A percentile compares a stretch with the other conserved stretches of the same genome.
Conservation (phyloP, 1,140 invertebrate genomes). For the Scaptomyza montana region DNA sequence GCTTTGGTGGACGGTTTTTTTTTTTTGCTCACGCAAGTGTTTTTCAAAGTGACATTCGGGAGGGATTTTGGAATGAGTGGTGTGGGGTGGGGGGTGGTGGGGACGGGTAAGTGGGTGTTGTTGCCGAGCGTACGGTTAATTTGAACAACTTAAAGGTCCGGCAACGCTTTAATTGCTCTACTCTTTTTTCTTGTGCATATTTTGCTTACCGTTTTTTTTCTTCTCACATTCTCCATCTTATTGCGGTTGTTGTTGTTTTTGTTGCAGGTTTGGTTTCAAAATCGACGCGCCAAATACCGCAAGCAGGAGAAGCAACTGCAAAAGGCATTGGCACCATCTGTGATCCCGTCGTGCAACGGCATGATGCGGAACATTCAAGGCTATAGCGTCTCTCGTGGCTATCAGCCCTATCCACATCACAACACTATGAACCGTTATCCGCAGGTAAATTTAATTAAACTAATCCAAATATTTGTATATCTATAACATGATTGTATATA, state of each 20-base stretch:
- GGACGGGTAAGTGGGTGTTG: no score
- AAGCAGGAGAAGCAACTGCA: slow-evolving; percentile 99
- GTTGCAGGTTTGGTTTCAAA: slow-evolving; percentile 92
- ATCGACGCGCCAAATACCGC: slow-evolving; percentile 97
- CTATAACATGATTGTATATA: no score
- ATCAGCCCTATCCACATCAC: slow-evolving; percentile 96
- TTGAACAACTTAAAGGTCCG: slow-evolving; percentile 46
- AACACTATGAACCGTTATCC: slow-evolving; percentile 97
- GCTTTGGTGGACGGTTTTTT: no score
- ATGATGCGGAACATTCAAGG: slow-evolving; percentile 99
- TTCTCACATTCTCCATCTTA: background rate
- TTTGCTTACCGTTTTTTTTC: background rate
- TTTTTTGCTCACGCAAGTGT: slow-evolving; percentile 2
- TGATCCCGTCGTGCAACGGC: slow-evolving; percentile 96
- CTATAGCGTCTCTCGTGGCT: slow-evolving; percentile 90
- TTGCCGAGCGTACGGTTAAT: slow-evolving; percentile 11
- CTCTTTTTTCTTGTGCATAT: background rate
- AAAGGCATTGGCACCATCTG: slow-evolving; percentile 94
- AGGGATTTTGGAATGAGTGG: no score
- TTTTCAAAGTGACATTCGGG: slow-evolving; percentile 40
- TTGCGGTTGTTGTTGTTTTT: background rate
- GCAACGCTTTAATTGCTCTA: slow-evolving; percentile 45
- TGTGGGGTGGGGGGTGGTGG: no score
- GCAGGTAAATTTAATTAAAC: slow-evolving; percentile 86
- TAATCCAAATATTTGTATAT: background rate